Evolutionary conservation across 2,797 vertebrate genomes (phyloP), one percentile per base, ranked within the genome.

Genomic region (Onychomys torridus): DNA sequence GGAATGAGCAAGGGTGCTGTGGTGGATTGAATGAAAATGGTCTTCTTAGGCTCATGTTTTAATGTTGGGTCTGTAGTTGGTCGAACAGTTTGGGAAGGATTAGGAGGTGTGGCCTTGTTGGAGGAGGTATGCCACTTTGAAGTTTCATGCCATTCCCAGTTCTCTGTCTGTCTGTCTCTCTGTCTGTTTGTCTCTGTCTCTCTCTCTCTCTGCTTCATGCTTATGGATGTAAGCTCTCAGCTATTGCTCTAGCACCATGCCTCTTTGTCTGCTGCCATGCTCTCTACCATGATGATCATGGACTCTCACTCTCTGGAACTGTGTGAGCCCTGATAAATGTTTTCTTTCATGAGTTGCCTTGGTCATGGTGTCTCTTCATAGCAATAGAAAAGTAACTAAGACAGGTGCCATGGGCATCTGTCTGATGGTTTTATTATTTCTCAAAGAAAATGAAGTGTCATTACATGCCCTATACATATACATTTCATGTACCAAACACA

Each of bases 131-230:
- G 29, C 25, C 61, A n/a, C 43, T 34, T 65, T 23, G 61, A 84
- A 29, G 61, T 14, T 84, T 65, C 59, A 84, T 46, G 29, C 43
- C 82, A 65, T 46, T 63, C 10, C 16, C 37, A 19, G 61, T 65
- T 46, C 43, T 17, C 16, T 49, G 16, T 52, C 76, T 34, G 14
- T 32, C 46, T 19, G 2, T 34, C 46, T 49, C 12, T 49, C 75
- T 77, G 7, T 6, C 6, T 17, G 3, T 23, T 13, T 8, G 3
- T 23, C 32, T n/a, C 17, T 2, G 1, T 55, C 76, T 5, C 14
- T 69, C 17, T 19, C 5, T 27, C 16, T 32, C 61, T 34, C 29
- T 49, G 27, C 17, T 84, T 67, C 2, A 3, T 49, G 63, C 29
- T 14, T 85, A 11, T 67, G 19, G 61, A 49, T n/a, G 3, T n/a